Conservation (phyloP, 2,797 vertebrate species). For the Lacerta viridis region DNA sequence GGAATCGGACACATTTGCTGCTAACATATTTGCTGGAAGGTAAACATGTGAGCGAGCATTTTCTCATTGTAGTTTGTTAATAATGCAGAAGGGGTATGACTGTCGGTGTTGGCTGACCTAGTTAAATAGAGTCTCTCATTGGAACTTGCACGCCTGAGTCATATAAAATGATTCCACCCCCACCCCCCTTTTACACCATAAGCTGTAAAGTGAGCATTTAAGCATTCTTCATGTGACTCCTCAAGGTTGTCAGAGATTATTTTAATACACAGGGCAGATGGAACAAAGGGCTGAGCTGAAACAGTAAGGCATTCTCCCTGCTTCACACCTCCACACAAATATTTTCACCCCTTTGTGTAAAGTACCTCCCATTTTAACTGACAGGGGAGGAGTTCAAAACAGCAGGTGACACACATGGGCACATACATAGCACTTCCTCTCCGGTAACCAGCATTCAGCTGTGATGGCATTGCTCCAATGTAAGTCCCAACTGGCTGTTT, state of each 20-base stretch:
- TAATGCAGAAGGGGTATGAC: neutral
- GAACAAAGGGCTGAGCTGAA: slow-evolving; percentile 6
- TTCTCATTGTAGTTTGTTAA: slow-evolving; percentile 14
- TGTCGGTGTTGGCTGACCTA: neutral
- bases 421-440: neutral
- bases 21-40: neutral
- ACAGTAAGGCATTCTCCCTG: neutral
- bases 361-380: neutral
- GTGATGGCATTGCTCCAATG: neutral
- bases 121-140: neutral
- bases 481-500: neutral
- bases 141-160: slow-evolving; percentile 19
- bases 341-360: neutral
- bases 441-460: neutral
- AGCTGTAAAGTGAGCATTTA: slow-evolving; percentile 32
- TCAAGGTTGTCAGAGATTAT: slow-evolving; percentile 20
- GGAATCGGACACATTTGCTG: neutral
- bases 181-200: neutral
- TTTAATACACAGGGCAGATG: neutral
- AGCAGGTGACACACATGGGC: neutral
- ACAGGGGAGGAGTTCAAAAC: neutral
- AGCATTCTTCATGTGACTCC: neutral
- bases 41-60: neutral
- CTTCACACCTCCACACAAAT: neutral
- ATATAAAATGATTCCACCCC: neutral